Percentiles rank a stretch among this genome's conserved stretches.
Evolutionary conservation across 1,140 invertebrate species (phyloP).

Genomic region (Cherax quadricarinatus): DNA sequence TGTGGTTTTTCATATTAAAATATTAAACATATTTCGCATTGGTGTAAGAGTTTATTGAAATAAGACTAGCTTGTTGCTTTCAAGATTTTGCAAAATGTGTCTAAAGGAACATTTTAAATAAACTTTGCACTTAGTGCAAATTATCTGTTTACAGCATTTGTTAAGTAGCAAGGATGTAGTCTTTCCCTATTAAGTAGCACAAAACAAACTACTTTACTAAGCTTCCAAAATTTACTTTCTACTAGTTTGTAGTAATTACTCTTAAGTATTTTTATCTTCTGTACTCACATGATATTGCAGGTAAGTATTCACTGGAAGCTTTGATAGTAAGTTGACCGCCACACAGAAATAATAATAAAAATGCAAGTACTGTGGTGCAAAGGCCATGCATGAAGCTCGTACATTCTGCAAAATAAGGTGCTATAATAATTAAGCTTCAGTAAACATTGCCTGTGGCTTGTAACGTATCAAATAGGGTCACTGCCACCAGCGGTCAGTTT

Average conservation of each 20-base stretch:
- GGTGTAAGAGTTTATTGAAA: too few relatives aligned
- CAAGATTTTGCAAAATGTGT: too few relatives aligned
- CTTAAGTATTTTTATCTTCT: too few relatives aligned
- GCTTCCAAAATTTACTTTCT: background rate
- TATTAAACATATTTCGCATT: too few relatives aligned
- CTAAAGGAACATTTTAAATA: too few relatives aligned
- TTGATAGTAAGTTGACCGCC: background rate
- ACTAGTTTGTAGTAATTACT: background rate
- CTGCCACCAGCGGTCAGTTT: background rate
- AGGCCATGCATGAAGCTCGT: slow-evolving; percentile 35
- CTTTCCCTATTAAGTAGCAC: too few relatives aligned
- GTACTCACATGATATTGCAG: background rate
- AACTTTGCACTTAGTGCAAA: too few relatives aligned
- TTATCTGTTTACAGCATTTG: too few relatives aligned
- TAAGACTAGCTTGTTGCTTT: too few relatives aligned
- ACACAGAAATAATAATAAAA: background rate
- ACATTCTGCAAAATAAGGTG: slow-evolving; percentile 22
- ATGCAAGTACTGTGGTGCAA: background rate
- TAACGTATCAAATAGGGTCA: background rate
- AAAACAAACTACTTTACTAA: too few relatives aligned
- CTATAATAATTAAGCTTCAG: background rate
- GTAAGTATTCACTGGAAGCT: background rate
- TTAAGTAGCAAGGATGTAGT: too few relatives aligned
- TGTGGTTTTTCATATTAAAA: too few relatives aligned
- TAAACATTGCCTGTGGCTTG: background rate